Evolutionary conservation across 23 tunicate species (phyloP), one percentile per base, ranked within the genome.

Genomic region (Oikopleura dioica): DNA sequence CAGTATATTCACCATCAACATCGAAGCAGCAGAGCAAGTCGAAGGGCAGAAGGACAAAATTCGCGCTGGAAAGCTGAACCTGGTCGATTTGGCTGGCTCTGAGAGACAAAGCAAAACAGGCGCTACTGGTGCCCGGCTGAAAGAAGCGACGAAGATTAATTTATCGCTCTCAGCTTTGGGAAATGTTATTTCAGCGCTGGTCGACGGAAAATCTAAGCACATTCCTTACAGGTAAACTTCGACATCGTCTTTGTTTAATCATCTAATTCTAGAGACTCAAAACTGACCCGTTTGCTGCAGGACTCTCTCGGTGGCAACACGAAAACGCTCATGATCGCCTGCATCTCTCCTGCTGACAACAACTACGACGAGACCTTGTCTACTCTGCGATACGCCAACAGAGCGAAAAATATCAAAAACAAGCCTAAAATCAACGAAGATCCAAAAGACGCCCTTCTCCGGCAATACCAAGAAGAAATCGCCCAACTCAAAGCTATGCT

Each of bases 281-380:
- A 63, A 26, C 80, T 94, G 26, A 94, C 99, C 0, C 72, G 99
- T 26, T 44, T 94, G 35, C 77, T 94, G 77, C 99, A 94, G 81
- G 99, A 94, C 37, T 94, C 99, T 12, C 83, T 94, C 36, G 99
- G 99, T 1, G 99, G 99, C 21, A 94, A 94, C 81, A 87, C 99
- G 30, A 94, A 94, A 75, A 94, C 99, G 1, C 63, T 94, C 76
- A 94, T 94, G 99, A 85, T 94, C 16, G 50, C 50, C 26, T 76
- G 51, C 24, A 36, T 76, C 35, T 83, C 89, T 24, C 99, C 99
- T 0, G 99, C 99, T 38, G 99, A 94, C 69, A 94, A 94, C 68
- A 94, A 94, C 75, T 94, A 86, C 68, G 99, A 94, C 59, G 99
- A 94, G 76, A 94, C 99, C 0, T 72, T 94, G 37, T 86, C 95